phyloP scores from a whole-genome alignment of 2,113 vertebrate genomes.

The Saguinus midas region DNA sequence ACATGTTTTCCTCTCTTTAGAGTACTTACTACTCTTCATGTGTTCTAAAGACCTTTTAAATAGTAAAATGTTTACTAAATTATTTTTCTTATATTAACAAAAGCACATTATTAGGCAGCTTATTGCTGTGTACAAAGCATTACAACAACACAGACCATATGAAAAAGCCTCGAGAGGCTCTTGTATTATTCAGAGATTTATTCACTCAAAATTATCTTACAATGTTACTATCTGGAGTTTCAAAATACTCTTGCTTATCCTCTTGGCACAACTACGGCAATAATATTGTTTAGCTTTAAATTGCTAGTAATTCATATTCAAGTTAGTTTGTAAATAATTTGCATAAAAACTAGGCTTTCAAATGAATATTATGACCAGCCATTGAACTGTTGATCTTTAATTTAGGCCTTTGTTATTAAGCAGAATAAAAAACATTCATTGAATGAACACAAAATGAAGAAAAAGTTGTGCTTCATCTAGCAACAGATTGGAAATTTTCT shows the following conservation, averaged over 20 bases:
- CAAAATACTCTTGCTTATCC: neutral
- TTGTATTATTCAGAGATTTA: neutral
- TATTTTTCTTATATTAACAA: neutral
- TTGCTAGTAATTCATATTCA: slow-evolving; percentile 42
- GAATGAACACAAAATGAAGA: slow-evolving; percentile 29
- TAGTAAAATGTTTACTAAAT: slow-evolving; percentile 64
- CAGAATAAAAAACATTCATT: slow-evolving; percentile 53
- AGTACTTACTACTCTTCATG: slow-evolving; percentile 33
- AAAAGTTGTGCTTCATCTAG: slow-evolving; percentile 52
- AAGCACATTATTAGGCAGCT: neutral
- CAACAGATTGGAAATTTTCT: slow-evolving; percentile 42
- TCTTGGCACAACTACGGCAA: neutral
- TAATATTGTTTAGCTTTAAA: slow-evolving; percentile 16
- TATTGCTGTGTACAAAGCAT: neutral
- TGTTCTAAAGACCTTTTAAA: slow-evolving; percentile 56
- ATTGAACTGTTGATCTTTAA: slow-evolving; percentile 53
- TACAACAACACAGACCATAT: neutral
- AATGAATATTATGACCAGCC: neutral
- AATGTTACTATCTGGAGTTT: neutral
- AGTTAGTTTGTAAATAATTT: slow-evolving; percentile 37
- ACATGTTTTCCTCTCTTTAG: slow-evolving; percentile 12
- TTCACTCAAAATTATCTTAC: neutral
- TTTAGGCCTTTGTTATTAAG: slow-evolving; percentile 59
- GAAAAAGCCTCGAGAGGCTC: neutral
- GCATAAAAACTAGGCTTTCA: neutral